A percentile compares a stretch with the other conserved stretches of the same genome.
Evolutionary conservation across 1,140 invertebrate species (phyloP).

Genomic region (Magallana gigas): DNA sequence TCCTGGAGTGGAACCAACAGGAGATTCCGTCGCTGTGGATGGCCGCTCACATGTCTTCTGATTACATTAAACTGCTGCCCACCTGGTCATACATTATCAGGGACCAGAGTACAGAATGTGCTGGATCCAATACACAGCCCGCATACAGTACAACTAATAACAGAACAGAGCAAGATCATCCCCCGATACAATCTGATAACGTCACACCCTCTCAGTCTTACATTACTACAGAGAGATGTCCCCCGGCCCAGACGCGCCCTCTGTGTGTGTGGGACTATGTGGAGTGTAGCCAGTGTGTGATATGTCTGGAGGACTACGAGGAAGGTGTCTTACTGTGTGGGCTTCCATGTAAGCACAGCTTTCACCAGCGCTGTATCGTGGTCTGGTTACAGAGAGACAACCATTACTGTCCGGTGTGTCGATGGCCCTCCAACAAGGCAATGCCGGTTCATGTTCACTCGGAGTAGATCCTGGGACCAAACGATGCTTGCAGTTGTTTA

Average conservation of each 20-base stretch:
- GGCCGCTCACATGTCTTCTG: slow-evolving; percentile 57
- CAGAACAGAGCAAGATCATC: not conserved
- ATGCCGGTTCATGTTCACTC: slow-evolving; percentile 67
- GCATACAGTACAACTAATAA: not conserved
- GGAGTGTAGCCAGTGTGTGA: slow-evolving; percentile 79
- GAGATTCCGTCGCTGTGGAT: slow-evolving; percentile 45
- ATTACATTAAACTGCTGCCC: slow-evolving; percentile 81
- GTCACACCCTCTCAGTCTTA: not conserved
- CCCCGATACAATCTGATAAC: not conserved
- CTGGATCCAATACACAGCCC: not conserved
- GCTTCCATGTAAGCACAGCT: slow-evolving; percentile 82
- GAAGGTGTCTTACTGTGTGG: slow-evolving; percentile 78
- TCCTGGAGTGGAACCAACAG: slow-evolving; percentile 21
- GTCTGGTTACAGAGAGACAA: slow-evolving; percentile 81
- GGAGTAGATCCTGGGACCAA: slow-evolving; percentile 53
- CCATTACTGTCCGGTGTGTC: slow-evolving; percentile 82
- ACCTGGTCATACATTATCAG: slow-evolving; percentile 74
- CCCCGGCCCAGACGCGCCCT: not conserved
- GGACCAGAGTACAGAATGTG: not conserved
- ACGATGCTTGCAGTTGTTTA: not conserved
- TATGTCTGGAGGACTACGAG: slow-evolving; percentile 81
- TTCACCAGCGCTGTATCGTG: slow-evolving; percentile 81
- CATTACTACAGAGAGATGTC: not conserved
- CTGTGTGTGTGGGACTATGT: slow-evolving; percentile 29
- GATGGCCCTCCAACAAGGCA: slow-evolving; percentile 81